Percentiles rank a stretch among this genome's conserved stretches.
Conservation (phyloP, 2,888 invertebrate genomes). For the Eustalomyia histrio region DNA sequence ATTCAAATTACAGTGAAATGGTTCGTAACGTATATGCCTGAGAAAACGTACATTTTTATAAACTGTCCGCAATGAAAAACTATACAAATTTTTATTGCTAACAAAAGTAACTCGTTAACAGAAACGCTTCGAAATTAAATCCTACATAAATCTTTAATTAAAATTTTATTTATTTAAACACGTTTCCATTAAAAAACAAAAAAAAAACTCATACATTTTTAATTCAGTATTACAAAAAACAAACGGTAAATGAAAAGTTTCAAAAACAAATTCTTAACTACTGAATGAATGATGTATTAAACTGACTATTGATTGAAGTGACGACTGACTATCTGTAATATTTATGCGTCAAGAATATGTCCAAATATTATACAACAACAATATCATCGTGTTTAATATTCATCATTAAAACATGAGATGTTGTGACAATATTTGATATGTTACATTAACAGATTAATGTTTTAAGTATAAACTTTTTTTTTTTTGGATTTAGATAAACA, state of each 20-base stretch:
- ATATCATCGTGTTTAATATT: not conserved
- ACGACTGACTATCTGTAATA: not conserved
- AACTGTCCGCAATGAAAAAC: too few species aligned
- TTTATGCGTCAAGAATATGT: conserved; percentile 10
- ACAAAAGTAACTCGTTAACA: too few species aligned
- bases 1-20: too few species aligned
- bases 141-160: conserved; percentile 1
- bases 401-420: conserved; percentile 2
- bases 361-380: not conserved
- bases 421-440: not conserved
- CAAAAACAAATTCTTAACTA: not conserved
- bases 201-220: conserved; percentile 5
- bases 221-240: conserved; percentile 5
- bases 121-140: too few species aligned
- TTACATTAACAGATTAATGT: not conserved
- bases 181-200: not conserved
- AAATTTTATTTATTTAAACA: not conserved
- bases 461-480: not conserved
- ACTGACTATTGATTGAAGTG: not conserved
- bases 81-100: too few species aligned
- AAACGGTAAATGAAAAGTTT: conserved; percentile 10
- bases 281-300: not conserved
- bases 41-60: too few species aligned
- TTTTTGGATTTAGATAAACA: not conserved
- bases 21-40: too few species aligned